Percentiles rank a stretch among this genome's conserved stretches.
Conservation (phyloP, 1,140 invertebrate species). For the Monochamus saltuarius region DNA sequence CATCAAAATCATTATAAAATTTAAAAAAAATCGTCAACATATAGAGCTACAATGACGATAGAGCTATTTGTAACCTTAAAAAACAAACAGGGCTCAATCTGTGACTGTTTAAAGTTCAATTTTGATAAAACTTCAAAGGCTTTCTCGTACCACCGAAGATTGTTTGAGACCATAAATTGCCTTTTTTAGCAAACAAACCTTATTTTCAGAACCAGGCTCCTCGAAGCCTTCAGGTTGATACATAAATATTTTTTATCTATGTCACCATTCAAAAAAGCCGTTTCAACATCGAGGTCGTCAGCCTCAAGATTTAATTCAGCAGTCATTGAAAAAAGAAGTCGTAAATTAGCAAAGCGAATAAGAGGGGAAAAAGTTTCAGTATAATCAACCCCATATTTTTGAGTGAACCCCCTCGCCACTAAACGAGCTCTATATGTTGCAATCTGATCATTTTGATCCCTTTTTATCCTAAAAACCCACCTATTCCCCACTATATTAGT, state of each 20-base stretch:
- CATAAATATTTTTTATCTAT: conserved; percentile 41
- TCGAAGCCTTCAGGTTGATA: conserved; percentile 34
- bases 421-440: conserved; percentile 43
- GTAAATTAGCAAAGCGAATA: conserved; percentile 39
- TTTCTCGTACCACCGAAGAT: conserved; percentile 51
- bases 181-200: conserved; percentile 38
- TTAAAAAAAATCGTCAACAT: conserved; percentile 50
- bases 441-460: conserved; percentile 44
- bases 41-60: conserved; percentile 41
- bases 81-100: conserved; percentile 47
- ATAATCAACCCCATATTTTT: conserved; percentile 50
- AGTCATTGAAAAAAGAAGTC: conserved; percentile 24
- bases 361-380: conserved; percentile 48
- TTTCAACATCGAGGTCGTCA: conserved; percentile 41
- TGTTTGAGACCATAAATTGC: conserved; percentile 54
- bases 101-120: conserved; percentile 34
- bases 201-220: conserved; percentile 29
- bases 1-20: conserved; percentile 37
- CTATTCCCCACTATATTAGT: conserved; percentile 45
- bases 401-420: conserved; percentile 50
- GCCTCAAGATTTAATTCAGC: conserved; percentile 20
- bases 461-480: conserved; percentile 51
- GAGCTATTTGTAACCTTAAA: conserved; percentile 25
- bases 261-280: conserved; percentile 47
- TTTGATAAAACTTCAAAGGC: conserved; percentile 34